A percentile compares a stretch with the other conserved stretches of the same genome.
Evolutionary conservation across 1,140 invertebrate genomes (phyloP).

Genomic region (Phocides pigmalion): DNA sequence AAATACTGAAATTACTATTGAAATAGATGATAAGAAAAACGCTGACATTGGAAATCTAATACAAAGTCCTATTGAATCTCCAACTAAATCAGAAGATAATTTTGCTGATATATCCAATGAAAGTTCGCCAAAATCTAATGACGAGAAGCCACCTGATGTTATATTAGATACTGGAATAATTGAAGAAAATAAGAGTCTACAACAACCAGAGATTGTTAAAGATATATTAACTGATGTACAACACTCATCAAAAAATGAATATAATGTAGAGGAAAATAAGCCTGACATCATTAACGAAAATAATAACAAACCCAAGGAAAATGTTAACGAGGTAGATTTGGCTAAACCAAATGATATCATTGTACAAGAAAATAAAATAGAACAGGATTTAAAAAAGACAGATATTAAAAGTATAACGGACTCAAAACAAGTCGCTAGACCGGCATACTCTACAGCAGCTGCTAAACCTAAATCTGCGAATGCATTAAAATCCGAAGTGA

Average conservation of each 20-base stretch:
- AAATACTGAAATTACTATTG: conserved; percentile 9
- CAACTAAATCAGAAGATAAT: conserved; percentile 72
- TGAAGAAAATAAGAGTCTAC: conserved; percentile 3
- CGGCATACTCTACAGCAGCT: conserved; percentile 81
- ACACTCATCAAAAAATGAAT: conserved; percentile 10
- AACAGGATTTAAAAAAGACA: conserved; percentile 48
- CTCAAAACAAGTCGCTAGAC: conserved; percentile 51
- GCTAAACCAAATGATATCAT: conserved; percentile 13
- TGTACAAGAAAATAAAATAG: conserved; percentile 47
- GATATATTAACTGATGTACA: conserved; percentile 19
- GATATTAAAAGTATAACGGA: conserved; percentile 49
- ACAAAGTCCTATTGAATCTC: conserved; percentile 52
- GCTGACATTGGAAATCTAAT: conserved; percentile 43
- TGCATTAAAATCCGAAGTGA: conserved; percentile 57
- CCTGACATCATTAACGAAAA: conserved; percentile 22
- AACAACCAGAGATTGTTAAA: conserved; percentile 26
- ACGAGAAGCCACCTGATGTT: conserved; percentile 45
- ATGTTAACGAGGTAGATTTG: conserved; percentile 15
- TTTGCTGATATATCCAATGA: conserved; percentile 72
- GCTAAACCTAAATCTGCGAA: conserved; percentile 79
- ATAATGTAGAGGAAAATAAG: conserved; percentile 20
- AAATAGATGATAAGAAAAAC: conserved; percentile 19
- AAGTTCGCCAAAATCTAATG: conserved; percentile 58
- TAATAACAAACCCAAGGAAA: conserved; percentile 31
- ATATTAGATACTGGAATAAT: conserved; percentile 15